A percentile compares a stretch with the other conserved stretches of the same genome.
These are phyloP conservation scores for Verasper variegatus DNA, from an alignment of 2,113 vertebrate species.

Conservation along the genomic window DNA sequence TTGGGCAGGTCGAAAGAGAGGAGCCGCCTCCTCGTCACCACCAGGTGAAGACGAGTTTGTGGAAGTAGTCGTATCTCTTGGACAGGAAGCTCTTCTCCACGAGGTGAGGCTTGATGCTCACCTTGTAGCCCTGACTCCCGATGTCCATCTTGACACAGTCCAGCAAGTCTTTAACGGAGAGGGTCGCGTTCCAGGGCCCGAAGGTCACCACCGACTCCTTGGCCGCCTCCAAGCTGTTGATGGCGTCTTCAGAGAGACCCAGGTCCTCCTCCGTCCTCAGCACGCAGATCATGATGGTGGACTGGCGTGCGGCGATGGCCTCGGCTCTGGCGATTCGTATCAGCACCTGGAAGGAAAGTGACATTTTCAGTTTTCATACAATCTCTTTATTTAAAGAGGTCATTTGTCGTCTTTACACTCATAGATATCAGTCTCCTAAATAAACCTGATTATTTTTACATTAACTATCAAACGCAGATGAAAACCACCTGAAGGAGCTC, in stretches of 20 bases:
- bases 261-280: conserved; percentile 85
- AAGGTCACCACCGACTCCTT: conserved; percentile 92
- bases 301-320: conserved; percentile 85
- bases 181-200: conserved; percentile 89
- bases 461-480: no score
- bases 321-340: conserved; percentile 90
- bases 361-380: no score
- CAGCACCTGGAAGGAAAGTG: conserved; percentile 71
- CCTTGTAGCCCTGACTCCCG: conserved; percentile 85
- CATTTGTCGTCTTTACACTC: no score
- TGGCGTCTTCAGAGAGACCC: conserved; percentile 75
- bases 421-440: no score
- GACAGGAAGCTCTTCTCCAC: conserved; percentile 82
- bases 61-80: conserved; percentile 83
- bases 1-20: no score
- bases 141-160: conserved; percentile 90
- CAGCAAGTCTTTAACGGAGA: conserved; percentile 82
- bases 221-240: conserved; percentile 81
- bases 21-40: conserved; percentile 80
- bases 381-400: no score
- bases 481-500: no score
- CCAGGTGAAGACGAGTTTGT: conserved; percentile 89
- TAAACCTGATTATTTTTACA: no score
- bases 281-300: conserved; percentile 85
- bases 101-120: conserved; percentile 68